Conservation (phyloP, 2,888 invertebrate species). For the Drosophila picticornis region DNA sequence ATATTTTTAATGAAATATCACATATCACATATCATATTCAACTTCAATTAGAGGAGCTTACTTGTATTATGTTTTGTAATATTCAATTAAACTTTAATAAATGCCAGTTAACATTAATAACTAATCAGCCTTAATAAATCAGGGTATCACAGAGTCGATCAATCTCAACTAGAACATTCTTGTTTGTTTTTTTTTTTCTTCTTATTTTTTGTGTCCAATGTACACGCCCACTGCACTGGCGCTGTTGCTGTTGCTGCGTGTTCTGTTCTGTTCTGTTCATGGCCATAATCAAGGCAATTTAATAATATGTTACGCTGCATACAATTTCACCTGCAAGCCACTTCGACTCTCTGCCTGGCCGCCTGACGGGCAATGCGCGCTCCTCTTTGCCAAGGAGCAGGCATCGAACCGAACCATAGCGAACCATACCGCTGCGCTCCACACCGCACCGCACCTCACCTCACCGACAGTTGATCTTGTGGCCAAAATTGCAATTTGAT, state of each 20-base stretch:
- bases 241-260: constrained; percentile 19
- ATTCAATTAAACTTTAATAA: neutral
- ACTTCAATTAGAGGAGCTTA: neutral
- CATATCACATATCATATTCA: no score
- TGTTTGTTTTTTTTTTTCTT: neutral
- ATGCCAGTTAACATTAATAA: neutral
- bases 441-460: constrained; percentile 9
- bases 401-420: constrained; percentile 1
- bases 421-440: constrained; percentile 10
- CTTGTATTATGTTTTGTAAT: neutral
- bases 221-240: constrained; percentile 54
- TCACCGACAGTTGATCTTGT: constrained; percentile 46
- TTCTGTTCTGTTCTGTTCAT: constrained; percentile 41
- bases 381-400: constrained; percentile 30
- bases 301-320: constrained; percentile 77
- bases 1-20: neutral
- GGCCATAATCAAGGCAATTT: constrained; percentile 79
- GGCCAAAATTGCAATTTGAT: constrained; percentile 66
- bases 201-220: constrained; percentile 23
- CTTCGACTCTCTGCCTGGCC: neutral
- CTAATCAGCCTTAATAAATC: neutral
- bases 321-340: constrained; percentile 74
- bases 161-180: constrained; percentile 3
- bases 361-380: constrained; percentile 15
- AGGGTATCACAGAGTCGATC: neutral